Percentiles rank a stretch among this genome's conserved stretches.
Conservation (phyloP, 1,140 invertebrate species). For the Caenorhabditis latens region DNA sequence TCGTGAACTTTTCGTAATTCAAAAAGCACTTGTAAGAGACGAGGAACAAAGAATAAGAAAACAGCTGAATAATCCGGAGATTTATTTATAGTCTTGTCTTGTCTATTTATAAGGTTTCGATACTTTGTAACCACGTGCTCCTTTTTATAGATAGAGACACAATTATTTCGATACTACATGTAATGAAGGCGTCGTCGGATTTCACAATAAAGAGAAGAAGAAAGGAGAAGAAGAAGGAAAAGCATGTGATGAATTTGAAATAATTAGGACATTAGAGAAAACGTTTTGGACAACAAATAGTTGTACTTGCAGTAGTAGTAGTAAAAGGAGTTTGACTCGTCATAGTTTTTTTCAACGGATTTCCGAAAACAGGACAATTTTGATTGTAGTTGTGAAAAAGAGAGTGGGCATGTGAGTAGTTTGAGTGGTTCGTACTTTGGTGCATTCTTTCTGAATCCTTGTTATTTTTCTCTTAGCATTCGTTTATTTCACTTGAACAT, state of each 20-base stretch:
- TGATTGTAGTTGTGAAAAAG: too few relatives aligned
- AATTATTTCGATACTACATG: slow-evolving; percentile 17
- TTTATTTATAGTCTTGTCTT: background rate
- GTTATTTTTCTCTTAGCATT: too few relatives aligned
- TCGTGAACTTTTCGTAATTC: background rate
- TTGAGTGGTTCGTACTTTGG: too few relatives aligned
- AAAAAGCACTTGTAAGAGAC: background rate
- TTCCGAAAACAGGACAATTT: too few relatives aligned
- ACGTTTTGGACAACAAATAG: background rate
- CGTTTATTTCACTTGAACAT: too few relatives aligned
- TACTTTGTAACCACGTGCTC: slow-evolving; percentile 31
- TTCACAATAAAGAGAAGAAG: slow-evolving; percentile 6
- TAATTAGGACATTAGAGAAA: slow-evolving; percentile 16
- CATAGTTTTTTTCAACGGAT: too few relatives aligned
- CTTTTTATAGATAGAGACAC: background rate
- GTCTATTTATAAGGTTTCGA: slow-evolving; percentile 26
- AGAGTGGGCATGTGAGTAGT: too few relatives aligned
- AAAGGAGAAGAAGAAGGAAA: background rate
- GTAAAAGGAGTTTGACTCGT: too few relatives aligned
- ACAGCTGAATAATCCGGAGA: slow-evolving; percentile 2
- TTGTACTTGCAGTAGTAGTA: too few relatives aligned
- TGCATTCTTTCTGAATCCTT: too few relatives aligned
- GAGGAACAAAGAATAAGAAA: slow-evolving; percentile 4
- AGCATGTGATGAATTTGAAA: background rate
- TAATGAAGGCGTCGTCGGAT: slow-evolving; percentile 6